phyloP scores from a whole-genome alignment of 2,888 invertebrate genomes.

The Tipula helvola region DNA sequence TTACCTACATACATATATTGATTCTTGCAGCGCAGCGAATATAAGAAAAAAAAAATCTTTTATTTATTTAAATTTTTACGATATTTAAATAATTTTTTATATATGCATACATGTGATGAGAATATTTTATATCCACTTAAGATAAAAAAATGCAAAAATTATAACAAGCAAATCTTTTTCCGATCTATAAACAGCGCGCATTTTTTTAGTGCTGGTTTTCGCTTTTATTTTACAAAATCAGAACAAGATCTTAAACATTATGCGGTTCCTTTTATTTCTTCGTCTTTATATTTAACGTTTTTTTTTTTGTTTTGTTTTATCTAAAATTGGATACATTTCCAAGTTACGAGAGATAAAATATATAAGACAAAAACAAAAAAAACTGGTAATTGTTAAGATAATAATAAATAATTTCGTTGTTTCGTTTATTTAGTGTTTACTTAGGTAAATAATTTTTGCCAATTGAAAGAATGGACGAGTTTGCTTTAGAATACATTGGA shows the following conservation, averaged over 20 bases:
- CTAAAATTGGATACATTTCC: background rate
- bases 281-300: background rate
- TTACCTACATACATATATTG: background rate
- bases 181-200: background rate
- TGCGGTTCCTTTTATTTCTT: slow-evolving; percentile 4
- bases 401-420: background rate
- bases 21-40: background rate
- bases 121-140: slow-evolving; percentile 4
- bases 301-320: background rate
- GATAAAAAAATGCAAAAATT: background rate
- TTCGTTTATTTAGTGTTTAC: background rate
- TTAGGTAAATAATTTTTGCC: background rate
- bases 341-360: background rate
- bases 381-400: background rate
- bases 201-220: background rate
- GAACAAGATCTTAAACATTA: background rate
- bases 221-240: background rate
- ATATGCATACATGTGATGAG: background rate
- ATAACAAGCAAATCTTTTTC: background rate
- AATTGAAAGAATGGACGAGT: background rate
- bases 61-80: background rate
- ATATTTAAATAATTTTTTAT: background rate
- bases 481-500: background rate
- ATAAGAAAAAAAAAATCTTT: background rate
- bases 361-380: background rate